phyloP scores from a whole-genome alignment of 2,113 vertebrate species.

The Corydoras maculifer region DNA sequence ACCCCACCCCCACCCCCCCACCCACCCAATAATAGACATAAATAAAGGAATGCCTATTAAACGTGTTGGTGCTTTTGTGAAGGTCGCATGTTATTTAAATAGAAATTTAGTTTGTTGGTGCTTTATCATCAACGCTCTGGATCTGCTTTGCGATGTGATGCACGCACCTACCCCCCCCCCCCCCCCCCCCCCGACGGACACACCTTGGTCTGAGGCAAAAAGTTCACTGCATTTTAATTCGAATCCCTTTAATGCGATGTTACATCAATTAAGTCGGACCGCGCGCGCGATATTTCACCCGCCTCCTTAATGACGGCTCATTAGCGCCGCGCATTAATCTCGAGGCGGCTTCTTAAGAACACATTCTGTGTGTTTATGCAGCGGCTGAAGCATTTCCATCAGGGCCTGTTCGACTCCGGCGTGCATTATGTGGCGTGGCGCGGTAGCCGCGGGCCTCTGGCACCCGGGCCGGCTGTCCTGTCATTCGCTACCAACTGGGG shows the following conservation, averaged over 20 bases:
- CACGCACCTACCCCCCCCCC: background rate
- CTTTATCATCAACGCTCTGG: background rate
- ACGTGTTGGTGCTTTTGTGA: too few relatives aligned
- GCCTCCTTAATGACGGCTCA: conserved; percentile 31
- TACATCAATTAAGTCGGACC: conserved; percentile 34
- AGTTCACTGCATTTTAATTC: conserved; percentile 31
- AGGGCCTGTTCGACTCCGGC: conserved; percentile 72
- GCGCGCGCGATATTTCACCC: conserved; percentile 23
- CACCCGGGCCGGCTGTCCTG: conserved; percentile 56
- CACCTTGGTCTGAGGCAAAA: conserved; percentile 10
- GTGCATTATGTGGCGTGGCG: conserved; percentile 62
- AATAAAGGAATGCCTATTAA: too few relatives aligned
- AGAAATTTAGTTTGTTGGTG: too few relatives aligned
- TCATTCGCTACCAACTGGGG: conserved; percentile 82
- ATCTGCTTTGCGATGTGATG: conserved; percentile 18
- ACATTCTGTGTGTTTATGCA: conserved; percentile 50
- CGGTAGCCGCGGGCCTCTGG: conserved; percentile 72
- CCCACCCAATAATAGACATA: too few relatives aligned
- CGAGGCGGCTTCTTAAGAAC: conserved; percentile 31
- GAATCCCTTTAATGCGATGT: conserved; percentile 18
- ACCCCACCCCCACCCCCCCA: too few relatives aligned
- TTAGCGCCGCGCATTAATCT: conserved; percentile 48
- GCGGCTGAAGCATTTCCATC: conserved; percentile 57
- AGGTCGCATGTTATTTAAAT: too few relatives aligned
- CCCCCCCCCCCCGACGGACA: background rate